Evolutionary conservation across 23 tunicate genomes (phyloP).

Genomic region (Aplidium turbinatum): DNA sequence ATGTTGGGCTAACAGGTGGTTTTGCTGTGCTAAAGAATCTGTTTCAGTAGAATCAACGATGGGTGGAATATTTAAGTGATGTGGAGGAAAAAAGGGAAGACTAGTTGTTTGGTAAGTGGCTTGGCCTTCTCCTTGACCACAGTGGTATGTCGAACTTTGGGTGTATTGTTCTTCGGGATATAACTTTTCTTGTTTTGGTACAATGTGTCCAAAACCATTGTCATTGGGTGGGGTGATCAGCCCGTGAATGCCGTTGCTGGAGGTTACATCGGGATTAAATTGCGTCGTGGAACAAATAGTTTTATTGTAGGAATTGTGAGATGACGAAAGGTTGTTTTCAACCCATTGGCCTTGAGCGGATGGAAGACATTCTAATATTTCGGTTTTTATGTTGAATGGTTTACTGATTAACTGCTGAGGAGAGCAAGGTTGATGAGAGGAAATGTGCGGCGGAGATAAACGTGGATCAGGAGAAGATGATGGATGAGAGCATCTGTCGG

Average conservation of each 20-base stretch:
- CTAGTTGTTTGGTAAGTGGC: slow-evolving; percentile 15
- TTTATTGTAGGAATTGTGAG: neutral
- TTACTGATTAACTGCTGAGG: slow-evolving; percentile 18
- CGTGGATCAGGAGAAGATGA: slow-evolving; percentile 33
- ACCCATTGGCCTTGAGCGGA: neutral
- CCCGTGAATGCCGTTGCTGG: slow-evolving; percentile 32
- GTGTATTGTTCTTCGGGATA: slow-evolving; percentile 29
- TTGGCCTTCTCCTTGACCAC: neutral
- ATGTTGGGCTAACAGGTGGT: slow-evolving; percentile 14
- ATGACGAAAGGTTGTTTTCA: neutral
- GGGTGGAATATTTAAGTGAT: slow-evolving; percentile 66
- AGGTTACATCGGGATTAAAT: slow-evolving; percentile 24
- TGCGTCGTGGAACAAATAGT: neutral
- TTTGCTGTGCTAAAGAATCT: slow-evolving; percentile 6
- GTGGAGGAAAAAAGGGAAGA: slow-evolving; percentile 67
- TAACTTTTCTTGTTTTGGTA: slow-evolving; percentile 40
- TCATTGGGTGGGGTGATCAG: slow-evolving; percentile 2
- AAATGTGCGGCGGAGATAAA: slow-evolving; percentile 7
- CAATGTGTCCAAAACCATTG: slow-evolving; percentile 11
- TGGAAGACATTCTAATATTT: slow-evolving; percentile 16
- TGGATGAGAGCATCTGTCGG: slow-evolving; percentile 56
- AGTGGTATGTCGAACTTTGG: neutral
- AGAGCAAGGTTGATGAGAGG: slow-evolving; percentile 54
- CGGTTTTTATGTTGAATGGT: slow-evolving; percentile 42
- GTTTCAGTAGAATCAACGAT: slow-evolving; percentile 35